Conservation (phyloP, 2,888 invertebrate species). For the Synanthedon vespiformis region DNA sequence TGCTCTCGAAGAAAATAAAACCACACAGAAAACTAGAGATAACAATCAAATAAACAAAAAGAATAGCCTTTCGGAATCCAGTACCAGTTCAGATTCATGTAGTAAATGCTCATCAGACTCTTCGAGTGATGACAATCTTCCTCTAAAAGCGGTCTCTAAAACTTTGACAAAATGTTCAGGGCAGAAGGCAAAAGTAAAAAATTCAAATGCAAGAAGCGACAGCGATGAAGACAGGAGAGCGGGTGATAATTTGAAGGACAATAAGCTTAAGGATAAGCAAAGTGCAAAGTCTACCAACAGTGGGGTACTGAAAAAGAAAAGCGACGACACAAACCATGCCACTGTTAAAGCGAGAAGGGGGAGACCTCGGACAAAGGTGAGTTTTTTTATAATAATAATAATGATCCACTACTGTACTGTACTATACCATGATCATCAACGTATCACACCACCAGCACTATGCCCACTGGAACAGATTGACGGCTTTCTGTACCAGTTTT, state of each 20-base stretch:
- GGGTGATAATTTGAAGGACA: conserved; percentile 34
- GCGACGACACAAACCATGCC: conserved; percentile 33
- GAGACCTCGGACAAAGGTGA: conserved; percentile 55
- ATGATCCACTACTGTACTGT: too few species aligned
- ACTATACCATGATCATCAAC: too few species aligned
- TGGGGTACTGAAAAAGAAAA: conserved; percentile 44
- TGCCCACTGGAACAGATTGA: too few species aligned
- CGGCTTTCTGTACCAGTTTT: too few species aligned
- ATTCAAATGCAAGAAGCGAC: conserved; percentile 28
- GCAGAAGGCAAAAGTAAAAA: conserved; percentile 26
- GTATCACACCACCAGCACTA: too few species aligned
- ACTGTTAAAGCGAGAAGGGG: conserved; percentile 44
- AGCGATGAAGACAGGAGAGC: conserved; percentile 40
- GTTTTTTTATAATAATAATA: too few species aligned
- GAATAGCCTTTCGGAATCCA: conserved; percentile 44
- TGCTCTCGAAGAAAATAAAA: conserved; percentile 23
- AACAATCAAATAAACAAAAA: conserved; percentile 20
- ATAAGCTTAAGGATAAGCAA: conserved; percentile 43
- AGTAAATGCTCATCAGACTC: conserved; percentile 60
- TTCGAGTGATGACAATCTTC: conserved; percentile 60
- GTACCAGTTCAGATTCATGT: conserved; percentile 63
- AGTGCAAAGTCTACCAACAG: conserved; percentile 33
- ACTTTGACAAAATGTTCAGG: conserved; percentile 36
- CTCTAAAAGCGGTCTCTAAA: conserved; percentile 54
- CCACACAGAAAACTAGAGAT: conserved; percentile 4